Evolutionary conservation across 2,888 invertebrate species (phyloP).

Genomic region (Syritta pipiens): DNA sequence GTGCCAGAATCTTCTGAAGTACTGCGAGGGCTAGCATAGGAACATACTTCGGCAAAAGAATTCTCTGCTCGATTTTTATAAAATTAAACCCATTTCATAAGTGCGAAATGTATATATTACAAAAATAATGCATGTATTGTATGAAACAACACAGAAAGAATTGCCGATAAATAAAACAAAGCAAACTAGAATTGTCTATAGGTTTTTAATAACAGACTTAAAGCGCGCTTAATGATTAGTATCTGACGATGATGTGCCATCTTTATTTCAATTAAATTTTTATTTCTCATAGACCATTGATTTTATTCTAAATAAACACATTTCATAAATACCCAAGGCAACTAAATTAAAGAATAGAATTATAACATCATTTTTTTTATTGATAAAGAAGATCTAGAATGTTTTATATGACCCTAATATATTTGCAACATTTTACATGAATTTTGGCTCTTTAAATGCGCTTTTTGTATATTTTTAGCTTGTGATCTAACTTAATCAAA

Average conservation of each 20-base stretch:
- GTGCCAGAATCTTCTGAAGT: conserved; percentile 78
- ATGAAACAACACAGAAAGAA: conserved; percentile 9
- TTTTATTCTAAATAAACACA: conserved; percentile 9
- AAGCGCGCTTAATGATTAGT: neutral
- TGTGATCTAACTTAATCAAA: conserved; percentile 74
- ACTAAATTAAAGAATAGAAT: too few relatives aligned
- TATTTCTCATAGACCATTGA: conserved; percentile 1
- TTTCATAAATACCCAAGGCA: too few relatives aligned
- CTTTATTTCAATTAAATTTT: neutral
- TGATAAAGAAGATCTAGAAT: too few relatives aligned
- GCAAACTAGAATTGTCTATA: conserved; percentile 4
- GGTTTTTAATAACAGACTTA: conserved; percentile 19
- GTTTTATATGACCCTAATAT: neutral
- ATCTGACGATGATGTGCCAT: conserved; percentile 41
- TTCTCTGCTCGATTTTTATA: conserved; percentile 64
- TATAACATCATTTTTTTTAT: too few relatives aligned
- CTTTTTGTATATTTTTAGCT: conserved; percentile 75
- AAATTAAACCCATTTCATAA: conserved; percentile 66
- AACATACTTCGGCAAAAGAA: conserved; percentile 31
- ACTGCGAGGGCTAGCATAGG: conserved; percentile 74
- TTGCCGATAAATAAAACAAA: conserved; percentile 15
- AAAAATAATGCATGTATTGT: conserved; percentile 31
- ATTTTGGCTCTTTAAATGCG: conserved; percentile 47
- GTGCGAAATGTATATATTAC: conserved; percentile 60
- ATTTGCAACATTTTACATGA: conserved; percentile 48